A percentile compares a stretch with the other conserved stretches of the same genome.
These are phyloP conservation scores for Chaitophorus viminalis DNA, from an alignment of 2,888 invertebrate species.

Conservation along the genomic window DNA sequence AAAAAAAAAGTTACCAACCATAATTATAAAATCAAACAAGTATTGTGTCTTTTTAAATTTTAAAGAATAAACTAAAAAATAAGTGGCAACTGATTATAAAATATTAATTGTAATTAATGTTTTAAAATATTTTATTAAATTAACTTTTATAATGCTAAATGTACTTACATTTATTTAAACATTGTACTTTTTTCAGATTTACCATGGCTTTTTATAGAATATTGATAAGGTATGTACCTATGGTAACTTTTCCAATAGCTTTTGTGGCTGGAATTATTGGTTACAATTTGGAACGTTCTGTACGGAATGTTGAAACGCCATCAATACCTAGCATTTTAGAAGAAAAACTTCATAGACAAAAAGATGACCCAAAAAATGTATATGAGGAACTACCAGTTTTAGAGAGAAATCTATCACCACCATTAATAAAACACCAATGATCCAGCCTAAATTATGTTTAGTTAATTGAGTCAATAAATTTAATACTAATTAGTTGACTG, in stretches of 20 bases:
- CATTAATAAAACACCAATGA: slow-evolving; percentile 30
- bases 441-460: background rate
- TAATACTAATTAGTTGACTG: background rate
- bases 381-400: slow-evolving; percentile 45
- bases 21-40: no score
- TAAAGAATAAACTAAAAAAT: no score
- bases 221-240: slow-evolving; percentile 79
- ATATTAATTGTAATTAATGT: background rate
- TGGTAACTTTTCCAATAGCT: slow-evolving; percentile 84
- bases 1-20: no score
- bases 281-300: slow-evolving; percentile 81
- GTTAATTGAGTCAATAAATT: slow-evolving; percentile 25
- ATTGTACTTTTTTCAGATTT: slow-evolving; percentile 27
- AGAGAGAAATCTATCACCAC: slow-evolving; percentile 52
- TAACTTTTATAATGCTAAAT: background rate
- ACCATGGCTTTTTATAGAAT: slow-evolving; percentile 71
- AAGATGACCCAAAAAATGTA: background rate
- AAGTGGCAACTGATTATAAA: background rate
- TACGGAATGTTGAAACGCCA: slow-evolving; percentile 71
- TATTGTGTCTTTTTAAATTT: no score
- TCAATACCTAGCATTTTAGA: slow-evolving; percentile 63
- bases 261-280: slow-evolving; percentile 85
- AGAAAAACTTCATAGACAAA: slow-evolving; percentile 46
- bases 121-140: background rate
- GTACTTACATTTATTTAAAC: background rate